Conservation (phyloP, 2,888 invertebrate species). For the Cheilosia vernalis region DNA sequence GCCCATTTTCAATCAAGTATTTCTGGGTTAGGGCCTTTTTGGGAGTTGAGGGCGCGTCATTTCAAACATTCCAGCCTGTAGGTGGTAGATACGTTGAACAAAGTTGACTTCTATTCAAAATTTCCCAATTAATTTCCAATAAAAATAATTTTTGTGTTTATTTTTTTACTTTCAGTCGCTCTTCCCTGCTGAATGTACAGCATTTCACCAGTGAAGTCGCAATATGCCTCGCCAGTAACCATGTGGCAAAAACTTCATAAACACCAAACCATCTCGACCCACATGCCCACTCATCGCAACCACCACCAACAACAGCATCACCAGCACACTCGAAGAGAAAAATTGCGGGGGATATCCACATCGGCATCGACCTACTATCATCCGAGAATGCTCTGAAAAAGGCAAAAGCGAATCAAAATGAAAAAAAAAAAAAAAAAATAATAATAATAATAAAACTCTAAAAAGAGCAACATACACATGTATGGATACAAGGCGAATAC, state of each 20-base stretch:
- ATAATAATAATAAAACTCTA: conserved; percentile 9
- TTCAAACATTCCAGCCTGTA: too few relatives aligned
- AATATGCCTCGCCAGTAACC: conserved; percentile 3
- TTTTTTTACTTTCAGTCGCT: not conserved
- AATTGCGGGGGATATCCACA: conserved; percentile 65
- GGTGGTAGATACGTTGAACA: not conserved
- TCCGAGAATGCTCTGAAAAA: conserved; percentile 51
- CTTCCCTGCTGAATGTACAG: not conserved
- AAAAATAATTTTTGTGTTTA: not conserved
- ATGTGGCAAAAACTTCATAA: conserved; percentile 46
- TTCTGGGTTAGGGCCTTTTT: too few relatives aligned
- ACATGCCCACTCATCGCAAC: conserved; percentile 39
- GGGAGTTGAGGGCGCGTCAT: too few relatives aligned
- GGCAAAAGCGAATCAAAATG: conserved; percentile 54
- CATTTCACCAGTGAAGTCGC: conserved; percentile 25
- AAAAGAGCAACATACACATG: conserved; percentile 30
- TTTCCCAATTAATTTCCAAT: conserved; percentile 2
- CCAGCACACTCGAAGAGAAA: conserved; percentile 30
- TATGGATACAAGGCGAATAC: not conserved
- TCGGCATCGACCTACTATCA: conserved; percentile 57
- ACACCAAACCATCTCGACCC: conserved; percentile 45
- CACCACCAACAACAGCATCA: conserved; percentile 2
- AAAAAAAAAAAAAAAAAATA: conserved; percentile 17
- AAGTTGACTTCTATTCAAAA: not conserved
- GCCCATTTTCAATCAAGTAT: too few relatives aligned